These are phyloP conservation scores for Ophioderma brevispina DNA, from an alignment of 35 echinoderm and acorn worm species.

Conservation along the genomic window DNA sequence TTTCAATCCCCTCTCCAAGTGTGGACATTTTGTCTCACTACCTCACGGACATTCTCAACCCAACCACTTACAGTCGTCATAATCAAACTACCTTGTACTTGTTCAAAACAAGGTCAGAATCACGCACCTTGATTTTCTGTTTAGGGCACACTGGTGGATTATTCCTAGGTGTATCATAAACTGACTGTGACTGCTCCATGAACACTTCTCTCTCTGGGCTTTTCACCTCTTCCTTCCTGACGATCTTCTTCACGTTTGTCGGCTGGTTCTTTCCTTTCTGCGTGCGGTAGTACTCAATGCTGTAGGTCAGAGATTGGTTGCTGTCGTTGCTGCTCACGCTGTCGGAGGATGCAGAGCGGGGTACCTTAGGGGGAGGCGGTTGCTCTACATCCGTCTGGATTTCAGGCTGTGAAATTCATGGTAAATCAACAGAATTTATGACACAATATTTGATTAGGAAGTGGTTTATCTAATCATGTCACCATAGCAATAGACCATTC, in stretches of 20 bases:
- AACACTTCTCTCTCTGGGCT: background rate
- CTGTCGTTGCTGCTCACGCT: background rate
- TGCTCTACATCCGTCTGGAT: background rate
- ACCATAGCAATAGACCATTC: too few species aligned
- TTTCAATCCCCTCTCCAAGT: too few species aligned
- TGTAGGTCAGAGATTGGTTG: background rate
- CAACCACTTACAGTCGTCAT: too few species aligned
- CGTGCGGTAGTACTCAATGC: constrained; percentile 11
- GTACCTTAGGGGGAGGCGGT: background rate
- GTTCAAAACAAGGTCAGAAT: too few species aligned
- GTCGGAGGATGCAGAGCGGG: background rate
- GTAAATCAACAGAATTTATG: background rate
- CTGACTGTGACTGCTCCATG: background rate
- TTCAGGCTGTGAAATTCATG: too few species aligned
- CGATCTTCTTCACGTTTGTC: background rate
- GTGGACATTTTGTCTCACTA: too few species aligned
- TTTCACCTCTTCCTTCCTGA: constrained; percentile 11
- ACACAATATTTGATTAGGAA: background rate
- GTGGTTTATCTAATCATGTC: too few species aligned
- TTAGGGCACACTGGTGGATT: background rate
- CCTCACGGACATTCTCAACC: too few species aligned
- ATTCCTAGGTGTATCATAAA: background rate
- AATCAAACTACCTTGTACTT: too few species aligned
- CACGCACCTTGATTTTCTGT: background rate
- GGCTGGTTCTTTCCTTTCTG: background rate